Evolutionary conservation across 92 coral and sea anemone genomes (phyloP), one percentile per base, ranked within the genome.

Genomic region (Scolanthus callimorphus): DNA sequence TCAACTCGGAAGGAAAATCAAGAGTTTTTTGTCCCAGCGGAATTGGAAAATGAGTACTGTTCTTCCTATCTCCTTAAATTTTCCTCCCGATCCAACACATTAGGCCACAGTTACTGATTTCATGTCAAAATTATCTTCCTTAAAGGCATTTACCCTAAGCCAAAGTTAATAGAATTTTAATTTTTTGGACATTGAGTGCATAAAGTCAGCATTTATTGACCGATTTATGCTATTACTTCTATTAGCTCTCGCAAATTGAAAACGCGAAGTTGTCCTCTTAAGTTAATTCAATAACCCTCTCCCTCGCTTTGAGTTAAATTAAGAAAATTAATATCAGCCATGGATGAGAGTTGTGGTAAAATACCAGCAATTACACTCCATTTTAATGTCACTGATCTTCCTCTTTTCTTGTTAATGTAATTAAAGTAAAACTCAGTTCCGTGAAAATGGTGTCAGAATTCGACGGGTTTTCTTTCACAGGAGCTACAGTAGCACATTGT

Each of bases 81-180:
- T 34, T 34, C 8, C 41, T 21, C 22, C 22, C 4, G 22, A 20
- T 46, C 52, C 17, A 9, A 9, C 52, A 46, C 52, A 46, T 46
- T 46, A 46, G 23, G 3, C 17, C 67, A 45, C 20, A 50, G 62
- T 51, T 31, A 34, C 55, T 59, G 47, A 44, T 73, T 74, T 51
- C 62, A 61, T 59, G 61, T 71, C 62, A 67, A 64, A 69, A 56
- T 63, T 57, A 61, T 15, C 68, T 23, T 41, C 24, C 65, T 68
- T 68, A 68, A 68, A 60, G 70, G 47, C 77, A 78, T 78, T 78
- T 73, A 78, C 67, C 50, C 76, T 53, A 71, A 55, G 76, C 60
- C 79, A 68, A 49, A 74, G 73, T 71, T 87, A 87, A 87, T 83
- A 77, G 96, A 73, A 87, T 67, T 87, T 83, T 83, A 87, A 87